Base-by-base conservation (phyloP, 2,888 invertebrate species). In the Plebejus anna region DNA sequence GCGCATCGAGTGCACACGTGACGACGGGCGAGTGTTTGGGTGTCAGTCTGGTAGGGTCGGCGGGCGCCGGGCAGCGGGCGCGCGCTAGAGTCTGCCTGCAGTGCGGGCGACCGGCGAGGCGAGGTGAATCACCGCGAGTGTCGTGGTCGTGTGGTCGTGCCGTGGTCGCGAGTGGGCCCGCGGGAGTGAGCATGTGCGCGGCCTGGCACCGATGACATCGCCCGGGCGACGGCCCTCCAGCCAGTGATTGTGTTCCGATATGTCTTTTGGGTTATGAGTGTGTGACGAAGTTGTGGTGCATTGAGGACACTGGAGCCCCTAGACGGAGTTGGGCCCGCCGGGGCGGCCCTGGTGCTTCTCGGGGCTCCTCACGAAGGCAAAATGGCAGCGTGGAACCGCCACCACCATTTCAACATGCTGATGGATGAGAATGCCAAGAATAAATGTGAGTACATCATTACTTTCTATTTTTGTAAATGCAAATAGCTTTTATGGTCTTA, bases 311-410 rank as follows among this genome's bases (percentile, higher is more conserved):
- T 95, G 95, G 95, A 95, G 95, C 95, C 95, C 93, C 94, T 94
- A 94, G 94, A 94, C 94, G 94, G 94, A 92, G 94, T 94, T 91
- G 94, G 94, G 94, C 94, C 94, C 94, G 94, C 94, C 89, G 94
- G 94, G 93, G 94, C 94, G 94, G 94, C 94, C 94, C 92, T 93
- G 85, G 94, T 92, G 91, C 93, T 93, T 91, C 94, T 94, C 89
- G 94, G 94, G 94, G 94, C 94, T 94, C 94, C 94, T 86, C 93
- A 93, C 93, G 92, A 92, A 92, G 94, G 95, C 94, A 95, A 95
- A 92, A 95, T 95, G 95, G 96, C 96, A 87, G 94, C 94, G 94
- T 96, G 96, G 96, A 96, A 96, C 89, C 96, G 96, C 92, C 96
- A 96, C 94, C 96, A 96, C 91, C 96, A 96, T 91, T 95, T 96